These are phyloP conservation scores for Dendrocincla tyrannina DNA, from an alignment of 2,797 vertebrate genomes.

Conservation along the genomic window DNA sequence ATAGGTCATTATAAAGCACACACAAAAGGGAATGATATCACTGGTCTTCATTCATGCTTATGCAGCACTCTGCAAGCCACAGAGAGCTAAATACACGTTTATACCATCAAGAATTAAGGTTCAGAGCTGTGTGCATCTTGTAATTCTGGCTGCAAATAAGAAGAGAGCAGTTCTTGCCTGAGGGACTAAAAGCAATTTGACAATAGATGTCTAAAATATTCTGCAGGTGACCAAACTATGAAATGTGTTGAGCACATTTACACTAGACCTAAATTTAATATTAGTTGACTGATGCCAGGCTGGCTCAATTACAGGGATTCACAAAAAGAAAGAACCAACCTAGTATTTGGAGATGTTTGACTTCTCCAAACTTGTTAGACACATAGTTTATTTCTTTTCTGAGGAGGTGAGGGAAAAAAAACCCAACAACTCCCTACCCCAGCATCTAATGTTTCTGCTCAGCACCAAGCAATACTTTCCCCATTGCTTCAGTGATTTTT, in stretches of 20 bases:
- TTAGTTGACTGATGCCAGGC: neutral
- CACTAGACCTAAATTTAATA: neutral
- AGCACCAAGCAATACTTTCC: neutral
- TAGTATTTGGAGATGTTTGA: neutral
- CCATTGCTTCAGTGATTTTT: neutral
- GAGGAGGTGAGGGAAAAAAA: neutral
- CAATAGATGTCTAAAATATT: neutral
- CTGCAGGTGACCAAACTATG: neutral
- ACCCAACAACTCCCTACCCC: fast-evolving
- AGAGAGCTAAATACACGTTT: neutral
- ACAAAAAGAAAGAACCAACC: neutral
- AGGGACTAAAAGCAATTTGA: neutral
- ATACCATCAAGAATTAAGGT: neutral
- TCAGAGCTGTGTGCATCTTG: neutral
- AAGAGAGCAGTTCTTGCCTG: neutral
- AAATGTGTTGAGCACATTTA: neutral
- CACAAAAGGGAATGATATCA: neutral
- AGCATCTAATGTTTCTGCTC: neutral
- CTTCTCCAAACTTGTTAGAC: neutral
- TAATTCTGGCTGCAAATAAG: neutral
- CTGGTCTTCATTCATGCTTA: neutral
- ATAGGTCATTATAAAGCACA: neutral
- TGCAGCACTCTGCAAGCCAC: neutral
- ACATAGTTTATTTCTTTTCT: neutral
- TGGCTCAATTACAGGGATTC: neutral